Base-by-base conservation (phyloP, 2,888 invertebrate species). In the Argyresthia albistria region DNA sequence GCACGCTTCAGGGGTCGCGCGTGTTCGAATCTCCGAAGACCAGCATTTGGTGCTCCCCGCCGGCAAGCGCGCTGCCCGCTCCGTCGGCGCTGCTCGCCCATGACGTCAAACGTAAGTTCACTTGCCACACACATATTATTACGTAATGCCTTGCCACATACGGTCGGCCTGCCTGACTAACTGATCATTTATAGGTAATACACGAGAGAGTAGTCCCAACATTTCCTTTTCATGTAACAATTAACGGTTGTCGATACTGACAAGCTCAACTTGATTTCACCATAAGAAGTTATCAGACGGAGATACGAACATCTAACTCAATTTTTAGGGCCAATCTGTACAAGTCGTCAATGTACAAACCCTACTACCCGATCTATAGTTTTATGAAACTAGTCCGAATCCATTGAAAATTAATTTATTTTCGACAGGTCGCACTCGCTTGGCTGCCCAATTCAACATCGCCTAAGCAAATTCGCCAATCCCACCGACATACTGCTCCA, bases 21-120 rank as follows among this genome's bases (percentile, higher is more conserved):
- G 87, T 87, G 51, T 87, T 87, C 55, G 87, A 87, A 56, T 84
- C 87, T 55, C 87, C 87, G 15, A 76, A 73, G 62, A 69, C 60
- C 52, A 77, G 68, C 60, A 69, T 81, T 53, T 87, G 87, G 87
- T 75, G 78, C 62, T 83, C 87, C 11, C 87, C 87, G 47, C 86
- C 87, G 16, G 87, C 87, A 47, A 83, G 84, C 60, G 75, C 87
- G 39, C 60, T 87, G 66, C 87, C 87, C 1, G 59, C 72, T 8
- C 87, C 87, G 1, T 77, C 78, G 4, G 80, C 79, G 6, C 59
- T 87, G 56, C 75, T 87, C 15, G 62, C 67, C 49, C 76, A 74
- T 43, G 87, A 86, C 53, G 73, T 64, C 57, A 76, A 73, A 73
- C 84, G 86, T 86, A 69, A 76, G 81, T 65, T 35, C 14, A 14